Conservation (phyloP, 1,140 invertebrate genomes). For the Thalassaphorura encarpata region DNA sequence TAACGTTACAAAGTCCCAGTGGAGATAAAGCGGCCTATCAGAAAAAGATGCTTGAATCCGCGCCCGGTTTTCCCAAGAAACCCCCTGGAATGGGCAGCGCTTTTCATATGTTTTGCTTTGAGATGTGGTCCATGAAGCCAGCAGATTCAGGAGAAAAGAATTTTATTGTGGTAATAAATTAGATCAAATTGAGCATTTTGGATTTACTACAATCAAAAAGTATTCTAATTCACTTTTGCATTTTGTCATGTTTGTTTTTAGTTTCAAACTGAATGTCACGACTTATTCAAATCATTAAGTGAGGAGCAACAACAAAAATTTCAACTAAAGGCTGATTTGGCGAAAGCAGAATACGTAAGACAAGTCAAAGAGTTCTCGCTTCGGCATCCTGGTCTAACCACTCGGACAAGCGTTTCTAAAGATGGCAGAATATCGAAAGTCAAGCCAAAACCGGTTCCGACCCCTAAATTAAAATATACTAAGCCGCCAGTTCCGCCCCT, state of each 20-base stretch:
- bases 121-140: slow-evolving; percentile 6
- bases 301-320: neutral
- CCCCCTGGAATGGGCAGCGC: neutral
- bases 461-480: slow-evolving; percentile 3
- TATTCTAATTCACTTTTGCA: neutral
- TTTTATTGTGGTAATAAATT: neutral
- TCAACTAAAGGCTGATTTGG: neutral
- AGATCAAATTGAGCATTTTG: no score
- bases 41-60: neutral
- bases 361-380: slow-evolving; percentile 12
- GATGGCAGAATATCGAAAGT: neutral
- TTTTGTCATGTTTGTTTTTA: neutral
- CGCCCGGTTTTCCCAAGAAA: slow-evolving; percentile 1
- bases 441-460: neutral
- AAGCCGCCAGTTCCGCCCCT: slow-evolving; percentile 5
- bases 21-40: neutral
- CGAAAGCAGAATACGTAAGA: slow-evolving; percentile 3
- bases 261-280: slow-evolving; percentile 12
- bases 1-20: neutral
- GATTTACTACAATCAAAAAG: neutral
- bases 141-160: neutral
- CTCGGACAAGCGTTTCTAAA: neutral
- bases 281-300: neutral
- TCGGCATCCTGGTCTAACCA: neutral
- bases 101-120: neutral